These are phyloP conservation scores for Furnarius figulus DNA, from an alignment of 2,113 vertebrate genomes.

Conservation along the genomic window DNA sequence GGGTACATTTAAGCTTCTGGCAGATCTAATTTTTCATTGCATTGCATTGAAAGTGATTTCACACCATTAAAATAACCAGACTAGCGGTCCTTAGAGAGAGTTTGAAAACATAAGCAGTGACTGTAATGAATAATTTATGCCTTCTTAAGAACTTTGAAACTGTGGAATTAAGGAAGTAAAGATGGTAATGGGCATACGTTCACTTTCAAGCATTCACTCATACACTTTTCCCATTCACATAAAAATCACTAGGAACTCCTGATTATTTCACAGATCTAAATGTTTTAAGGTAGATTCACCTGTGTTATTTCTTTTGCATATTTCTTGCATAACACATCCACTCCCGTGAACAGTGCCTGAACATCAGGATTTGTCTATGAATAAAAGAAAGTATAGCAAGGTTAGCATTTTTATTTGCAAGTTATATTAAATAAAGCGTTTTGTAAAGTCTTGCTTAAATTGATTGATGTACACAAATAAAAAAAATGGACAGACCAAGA, in stretches of 20 bases:
- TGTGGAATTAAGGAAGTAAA: background rate
- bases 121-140: background rate
- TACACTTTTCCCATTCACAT: background rate
- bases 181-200: background rate
- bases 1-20: background rate
- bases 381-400: slow-evolving; percentile 49
- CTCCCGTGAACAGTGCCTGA: slow-evolving; percentile 84
- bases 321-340: slow-evolving; percentile 78
- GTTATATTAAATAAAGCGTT: background rate
- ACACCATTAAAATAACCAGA: background rate
- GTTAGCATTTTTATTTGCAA: background rate
- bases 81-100: background rate
- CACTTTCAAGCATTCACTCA: background rate
- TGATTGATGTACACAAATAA: background rate
- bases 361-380: slow-evolving; percentile 82
- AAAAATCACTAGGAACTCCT: background rate
- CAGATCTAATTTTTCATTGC: background rate
- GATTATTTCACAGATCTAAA: background rate
- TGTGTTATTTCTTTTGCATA: slow-evolving; percentile 83
- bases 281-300: slow-evolving; percentile 69
- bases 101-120: slow-evolving; percentile 12
- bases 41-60: background rate
- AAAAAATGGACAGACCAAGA: background rate
- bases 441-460: background rate
- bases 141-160: background rate